A percentile compares a stretch with the other conserved stretches of the same genome.
phyloP scores from a whole-genome alignment of 2,888 invertebrate genomes.

The Hololepta plana region DNA sequence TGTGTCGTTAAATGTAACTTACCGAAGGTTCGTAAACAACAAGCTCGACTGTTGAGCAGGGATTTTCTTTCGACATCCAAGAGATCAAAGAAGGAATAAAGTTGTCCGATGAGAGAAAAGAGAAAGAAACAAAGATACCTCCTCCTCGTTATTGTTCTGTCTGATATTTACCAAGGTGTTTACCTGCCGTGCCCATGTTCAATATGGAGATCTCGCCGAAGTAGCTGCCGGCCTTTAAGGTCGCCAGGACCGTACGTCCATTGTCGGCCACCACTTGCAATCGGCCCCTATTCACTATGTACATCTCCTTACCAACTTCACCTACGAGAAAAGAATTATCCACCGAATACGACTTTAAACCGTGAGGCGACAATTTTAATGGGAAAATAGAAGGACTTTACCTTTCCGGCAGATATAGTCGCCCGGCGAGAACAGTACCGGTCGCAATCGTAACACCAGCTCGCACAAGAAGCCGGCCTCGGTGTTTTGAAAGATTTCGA shows the following conservation, averaged over 20 bases:
- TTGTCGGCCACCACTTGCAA: constrained; percentile 91
- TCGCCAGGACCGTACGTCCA: constrained; percentile 90
- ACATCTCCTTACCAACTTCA: constrained; percentile 99
- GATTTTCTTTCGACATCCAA: not conserved
- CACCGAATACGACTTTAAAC: no score
- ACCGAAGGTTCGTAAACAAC: no score
- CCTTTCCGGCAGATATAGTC: constrained; percentile 99
- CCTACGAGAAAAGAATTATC: constrained; percentile 40
- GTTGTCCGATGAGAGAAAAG: no score
- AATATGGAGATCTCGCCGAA: constrained; percentile 99
- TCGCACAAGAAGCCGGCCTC: constrained; percentile 98
- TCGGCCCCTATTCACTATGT: constrained; percentile 93
- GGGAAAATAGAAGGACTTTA: constrained; percentile 27
- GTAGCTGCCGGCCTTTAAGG: constrained; percentile 95
- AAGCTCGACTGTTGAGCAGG: no score
- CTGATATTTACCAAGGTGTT: constrained; percentile 88
- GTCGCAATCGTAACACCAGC: constrained; percentile 81
- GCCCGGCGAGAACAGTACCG: constrained; percentile 94
- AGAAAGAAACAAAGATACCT: not conserved
- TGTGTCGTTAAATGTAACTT: no score
- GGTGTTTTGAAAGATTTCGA: constrained; percentile 98
- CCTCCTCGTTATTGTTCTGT: constrained; percentile 1
- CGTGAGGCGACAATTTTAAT: no score
- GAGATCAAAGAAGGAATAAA: not conserved
- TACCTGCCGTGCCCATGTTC: constrained; percentile 99